These are phyloP conservation scores for Habroteleia sp. DNA, from an alignment of 2,888 invertebrate species.

Conservation along the genomic window DNA sequence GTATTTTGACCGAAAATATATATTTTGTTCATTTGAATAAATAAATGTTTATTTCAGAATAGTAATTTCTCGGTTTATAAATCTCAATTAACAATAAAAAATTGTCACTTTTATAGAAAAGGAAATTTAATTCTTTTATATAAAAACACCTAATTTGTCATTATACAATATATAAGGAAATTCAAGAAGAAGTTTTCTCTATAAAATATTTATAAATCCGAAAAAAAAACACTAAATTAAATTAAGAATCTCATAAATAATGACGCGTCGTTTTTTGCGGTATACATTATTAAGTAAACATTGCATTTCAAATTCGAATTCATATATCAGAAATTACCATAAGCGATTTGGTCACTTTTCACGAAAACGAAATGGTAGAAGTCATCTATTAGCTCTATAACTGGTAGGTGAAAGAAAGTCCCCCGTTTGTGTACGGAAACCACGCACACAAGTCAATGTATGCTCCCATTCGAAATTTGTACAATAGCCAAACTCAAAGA, in stretches of 20 bases:
- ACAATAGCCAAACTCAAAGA: conserved; percentile 46
- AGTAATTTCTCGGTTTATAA: background rate
- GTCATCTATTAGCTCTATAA: conserved; percentile 41
- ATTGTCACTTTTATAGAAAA: conserved; percentile 7
- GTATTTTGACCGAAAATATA: background rate
- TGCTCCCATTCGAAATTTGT: conserved; percentile 51
- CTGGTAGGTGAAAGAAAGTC: conserved; percentile 45
- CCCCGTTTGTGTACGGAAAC: conserved; percentile 54
- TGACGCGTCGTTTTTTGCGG: conserved; percentile 30
- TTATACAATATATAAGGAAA: background rate
- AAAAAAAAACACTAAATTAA: conserved; percentile 18
- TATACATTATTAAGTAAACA: conserved; percentile 43
- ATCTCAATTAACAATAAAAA: conserved; percentile 18
- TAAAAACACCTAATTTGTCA: conserved; percentile 21
- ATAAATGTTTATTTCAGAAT: conserved; percentile 10
- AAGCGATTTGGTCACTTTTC: conserved; percentile 45
- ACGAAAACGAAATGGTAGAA: conserved; percentile 41
- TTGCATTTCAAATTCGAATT: conserved; percentile 26
- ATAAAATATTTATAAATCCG: conserved; percentile 20
- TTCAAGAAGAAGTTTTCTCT: conserved; percentile 1
- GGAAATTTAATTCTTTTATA: conserved; percentile 6
- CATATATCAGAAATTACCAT: conserved; percentile 39
- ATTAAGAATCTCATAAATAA: conserved; percentile 48
- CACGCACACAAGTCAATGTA: conserved; percentile 30
- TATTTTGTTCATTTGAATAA: conserved; percentile 8